Base-by-base conservation (phyloP, 2,113 vertebrate species). In the Gasterosteus aculeatus region DNA sequence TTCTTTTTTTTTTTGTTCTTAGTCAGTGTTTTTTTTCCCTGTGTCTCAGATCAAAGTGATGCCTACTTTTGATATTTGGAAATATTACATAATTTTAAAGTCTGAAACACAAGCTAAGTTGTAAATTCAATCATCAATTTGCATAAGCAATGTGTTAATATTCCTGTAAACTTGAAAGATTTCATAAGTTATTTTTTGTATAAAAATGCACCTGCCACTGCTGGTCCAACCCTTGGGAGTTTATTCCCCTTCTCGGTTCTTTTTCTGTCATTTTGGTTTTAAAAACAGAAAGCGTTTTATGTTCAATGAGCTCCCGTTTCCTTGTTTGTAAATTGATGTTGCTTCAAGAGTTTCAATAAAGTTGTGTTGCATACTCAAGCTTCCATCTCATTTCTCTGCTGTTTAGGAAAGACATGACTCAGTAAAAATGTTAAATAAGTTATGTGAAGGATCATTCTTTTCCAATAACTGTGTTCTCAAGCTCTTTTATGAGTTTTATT, bases 81-180 rank as follows among this genome's bases (percentile, higher is more conserved):
- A 86, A 81, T 82, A 75, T 65, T 75, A 77, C 86, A 87, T 79
- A 69, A 77, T 91, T 89, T 26, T 85, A 83, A 87, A 91, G 72
- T 89, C 75, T 70, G 77, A 78, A 89, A 89, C 76, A 82, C 80
- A 75, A 82, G 89, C 81, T 73, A 75, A 85, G 73, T 80, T 93
- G 92, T 94, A 87, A 89, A 89, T 90, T 80, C 19, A 80, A 80
- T 41, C 80, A 91, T 75, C 69, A 84, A 64, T 89, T 72, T 87
- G 88, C 87, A 86, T 38, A 77, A 86, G 80, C 85, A 42, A 14
- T 91, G 91, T 94, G 82, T 93, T 88, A 56, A 91, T 89, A 93
- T 91, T 91, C 91, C 92, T 95, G 93, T 94, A 94, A 95, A 95
- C 92, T 95, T 94, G 94, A 96, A 95, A 93, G 89, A 93, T 89